These are phyloP conservation scores for Melinaea marsaeus DNA, from an alignment of 2,888 invertebrate species.

Conservation along the genomic window DNA sequence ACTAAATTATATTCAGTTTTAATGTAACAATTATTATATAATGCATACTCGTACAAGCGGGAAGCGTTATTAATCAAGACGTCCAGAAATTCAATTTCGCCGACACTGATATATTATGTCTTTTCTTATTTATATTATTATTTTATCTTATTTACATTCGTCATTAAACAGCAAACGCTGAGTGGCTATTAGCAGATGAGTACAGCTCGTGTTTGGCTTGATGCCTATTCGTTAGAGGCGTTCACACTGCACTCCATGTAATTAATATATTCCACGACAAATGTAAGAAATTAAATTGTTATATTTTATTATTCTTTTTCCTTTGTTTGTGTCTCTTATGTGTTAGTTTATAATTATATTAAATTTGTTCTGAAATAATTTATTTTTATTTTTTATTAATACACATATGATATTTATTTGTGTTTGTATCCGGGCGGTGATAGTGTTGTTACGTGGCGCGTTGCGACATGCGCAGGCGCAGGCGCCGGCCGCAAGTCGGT, in stretches of 20 bases:
- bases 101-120: slow-evolving; percentile 19
- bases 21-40: too few relatives aligned
- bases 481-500: slow-evolving; percentile 50
- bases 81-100: slow-evolving; percentile 10
- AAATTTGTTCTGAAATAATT: too few relatives aligned
- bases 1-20: too few relatives aligned
- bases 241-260: background rate
- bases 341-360: too few relatives aligned
- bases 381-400: too few relatives aligned
- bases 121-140: slow-evolving; percentile 21
- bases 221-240: slow-evolving; percentile 14
- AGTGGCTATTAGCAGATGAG: slow-evolving; percentile 25
- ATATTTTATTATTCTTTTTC: too few relatives aligned
- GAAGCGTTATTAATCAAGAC: background rate
- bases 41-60: background rate
- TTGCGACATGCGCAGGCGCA: slow-evolving; percentile 33
- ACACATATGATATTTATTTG: too few relatives aligned
- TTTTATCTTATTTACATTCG: slow-evolving; percentile 21
- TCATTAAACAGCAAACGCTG: slow-evolving; percentile 24
- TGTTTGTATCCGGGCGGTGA: slow-evolving; percentile 4
- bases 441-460: slow-evolving; percentile 13
- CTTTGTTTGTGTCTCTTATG: too few relatives aligned
- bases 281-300: background rate
- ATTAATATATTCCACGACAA: background rate
- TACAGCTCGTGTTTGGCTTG: slow-evolving; percentile 20